Base-by-base conservation (phyloP, 1,140 invertebrate species). In the Microplitis demolitor region DNA sequence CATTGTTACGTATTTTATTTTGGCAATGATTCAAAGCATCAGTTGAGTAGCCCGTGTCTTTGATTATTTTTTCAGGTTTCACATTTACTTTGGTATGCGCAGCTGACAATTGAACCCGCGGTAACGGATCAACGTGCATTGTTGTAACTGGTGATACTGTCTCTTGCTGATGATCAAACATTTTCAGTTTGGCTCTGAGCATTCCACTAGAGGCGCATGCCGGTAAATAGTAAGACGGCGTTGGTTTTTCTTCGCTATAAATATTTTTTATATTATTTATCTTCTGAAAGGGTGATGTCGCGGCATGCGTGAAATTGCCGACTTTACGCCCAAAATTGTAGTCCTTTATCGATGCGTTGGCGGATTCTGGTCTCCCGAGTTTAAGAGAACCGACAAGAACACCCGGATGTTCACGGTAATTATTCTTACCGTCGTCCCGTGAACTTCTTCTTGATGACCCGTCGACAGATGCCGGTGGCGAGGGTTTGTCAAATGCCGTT, bases 401-500 rank as follows among this genome's bases (percentile, higher is more conserved):
- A 16, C 31, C 34, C 3, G 3, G 34, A 13, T 14, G n/a, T 69
- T 69, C 54, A 5, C 53, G 51, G 4, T 54, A 54, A 54, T 69
- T 60, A 8, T 61, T 64, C 66, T 67, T 34, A 3, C n/a, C 6
- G 1, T 66, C 62, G 4, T 72, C 50, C 8, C 34, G 56, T 9
- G 33, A 74, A 16, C n/a, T 66, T 33, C 61, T 73, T 50, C n/a
- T 33, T n/a, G 58, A 68, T 4, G 66, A 8, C 4, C 68, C 74
- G 9, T 75, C 72, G 34, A 54, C 54, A 0, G 68, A 71, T 1
- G 72, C 74, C 2, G 63, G 69, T 1, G 3, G 24, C 3, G 39
- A 37, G 0, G 74, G 69, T 9, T 85, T 84, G 75, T 96, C 94
- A 80, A 96, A 96, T 3, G 92, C 88, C n/a, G 93, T 94, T 83